Conservation (phyloP, 2,888 invertebrate species). For the Oxystoma pomonae region DNA sequence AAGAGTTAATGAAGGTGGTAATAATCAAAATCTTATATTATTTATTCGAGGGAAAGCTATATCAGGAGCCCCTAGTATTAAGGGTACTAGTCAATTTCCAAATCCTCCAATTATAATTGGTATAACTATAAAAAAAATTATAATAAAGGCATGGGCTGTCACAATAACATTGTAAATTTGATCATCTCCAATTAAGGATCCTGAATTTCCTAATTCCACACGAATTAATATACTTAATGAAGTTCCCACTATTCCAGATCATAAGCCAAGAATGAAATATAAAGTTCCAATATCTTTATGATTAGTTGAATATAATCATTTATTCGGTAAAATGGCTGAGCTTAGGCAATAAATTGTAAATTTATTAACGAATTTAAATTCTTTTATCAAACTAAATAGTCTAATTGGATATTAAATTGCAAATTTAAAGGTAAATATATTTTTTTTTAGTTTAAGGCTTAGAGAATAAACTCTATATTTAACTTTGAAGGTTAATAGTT, state of each 20-base stretch:
- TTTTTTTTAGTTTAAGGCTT: conserved; percentile 50
- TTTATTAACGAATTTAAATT: conserved; percentile 53
- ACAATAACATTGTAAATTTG: conserved; percentile 77
- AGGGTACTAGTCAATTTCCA: conserved; percentile 75
- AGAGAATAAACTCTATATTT: conserved; percentile 54
- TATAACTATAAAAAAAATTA: conserved; percentile 68
- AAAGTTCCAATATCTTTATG: conserved; percentile 69
- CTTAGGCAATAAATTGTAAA: conserved; percentile 62
- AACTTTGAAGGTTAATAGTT: conserved; percentile 64
- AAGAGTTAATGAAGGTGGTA: conserved; percentile 66
- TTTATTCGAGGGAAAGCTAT: conserved; percentile 81
- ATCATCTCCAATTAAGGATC: conserved; percentile 65
- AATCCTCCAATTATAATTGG: conserved; percentile 77
- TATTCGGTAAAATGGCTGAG: conserved; percentile 62
- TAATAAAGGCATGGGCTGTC: conserved; percentile 75
- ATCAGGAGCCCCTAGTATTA: conserved; percentile 74
- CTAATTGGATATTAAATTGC: conserved; percentile 60
- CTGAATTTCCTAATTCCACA: conserved; percentile 64
- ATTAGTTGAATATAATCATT: conserved; percentile 51
- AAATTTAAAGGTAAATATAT: conserved; percentile 56
- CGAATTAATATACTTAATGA: conserved; percentile 70
- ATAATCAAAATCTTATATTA: conserved; percentile 78
- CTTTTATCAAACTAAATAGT: conserved; percentile 56
- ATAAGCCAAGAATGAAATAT: conserved; percentile 65
- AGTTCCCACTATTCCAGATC: conserved; percentile 66